phyloP scores from a whole-genome alignment of 1,140 invertebrate genomes.

The Drosophila pallidifrons region DNA sequence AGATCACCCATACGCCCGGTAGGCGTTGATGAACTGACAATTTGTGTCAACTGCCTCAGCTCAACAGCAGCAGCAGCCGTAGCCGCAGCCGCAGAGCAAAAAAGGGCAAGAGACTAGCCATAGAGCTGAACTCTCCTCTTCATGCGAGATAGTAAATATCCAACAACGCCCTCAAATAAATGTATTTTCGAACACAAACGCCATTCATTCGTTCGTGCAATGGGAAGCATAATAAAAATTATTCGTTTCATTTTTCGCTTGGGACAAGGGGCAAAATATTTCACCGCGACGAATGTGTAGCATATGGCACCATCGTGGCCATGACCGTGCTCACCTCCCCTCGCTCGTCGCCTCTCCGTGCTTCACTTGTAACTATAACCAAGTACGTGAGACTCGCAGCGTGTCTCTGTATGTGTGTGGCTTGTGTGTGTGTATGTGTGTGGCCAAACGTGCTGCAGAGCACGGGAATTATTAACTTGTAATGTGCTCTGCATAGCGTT shows the following conservation, averaged over 20 bases:
- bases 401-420: slow-evolving; percentile 4
- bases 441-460: slow-evolving; percentile 42
- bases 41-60: slow-evolving; percentile 77
- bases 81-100: slow-evolving; percentile 42
- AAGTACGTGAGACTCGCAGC: slow-evolving; percentile 6
- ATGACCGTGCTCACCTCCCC: slow-evolving; percentile 39
- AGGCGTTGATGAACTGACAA: slow-evolving; percentile 83
- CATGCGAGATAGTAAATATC: slow-evolving; percentile 19
- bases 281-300: slow-evolving; percentile 62
- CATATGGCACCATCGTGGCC: slow-evolving; percentile 70
- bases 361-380: slow-evolving; percentile 23
- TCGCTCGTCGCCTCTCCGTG: slow-evolving; percentile 4
- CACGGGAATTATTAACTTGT: slow-evolving; percentile 83
- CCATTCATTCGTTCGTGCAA: slow-evolving; percentile 68
- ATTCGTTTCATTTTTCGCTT: slow-evolving; percentile 77
- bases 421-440: slow-evolving; percentile 23
- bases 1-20: slow-evolving; percentile 74
- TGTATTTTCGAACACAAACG: slow-evolving; percentile 81
- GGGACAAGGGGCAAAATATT: slow-evolving; percentile 71
- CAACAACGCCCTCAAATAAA: slow-evolving; percentile 75
- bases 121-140: not conserved
- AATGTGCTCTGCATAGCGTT: slow-evolving; percentile 83
- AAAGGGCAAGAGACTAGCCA: slow-evolving; percentile 53
- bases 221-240: slow-evolving; percentile 75
- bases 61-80: no score